Evolutionary conservation across 2,797 vertebrate genomes (phyloP), one percentile per base, ranked within the genome.

Genomic region (Buceros bicornis): DNA sequence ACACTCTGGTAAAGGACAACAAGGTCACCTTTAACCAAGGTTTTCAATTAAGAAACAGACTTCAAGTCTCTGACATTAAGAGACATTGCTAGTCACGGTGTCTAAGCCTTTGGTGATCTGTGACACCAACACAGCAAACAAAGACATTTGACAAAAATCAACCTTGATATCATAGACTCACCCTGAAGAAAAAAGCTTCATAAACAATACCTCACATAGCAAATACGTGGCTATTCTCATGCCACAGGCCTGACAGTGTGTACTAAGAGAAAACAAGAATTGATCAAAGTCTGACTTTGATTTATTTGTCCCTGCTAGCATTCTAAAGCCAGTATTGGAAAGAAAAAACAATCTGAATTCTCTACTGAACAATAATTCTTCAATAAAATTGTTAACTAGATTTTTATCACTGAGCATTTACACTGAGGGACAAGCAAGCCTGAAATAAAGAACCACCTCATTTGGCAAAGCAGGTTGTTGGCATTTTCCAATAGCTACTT

Each of bases 201-300:
- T 20, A 84, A 92, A 47, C 25, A 90, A 71, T 19, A 65, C 7
- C 43, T 57, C 65, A 57, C 61, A 50, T 11, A 81, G 48, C 37
- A 93, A 65, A 26, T 9, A 57, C 0, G 0, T 8, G 65, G 76
- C 33, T 78, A 26, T 31, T 81, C 54, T 53, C 10, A 22, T 43
- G 31, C 35, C 61, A 67, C 71, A 72, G 57, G 62, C 84, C 74
- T 94, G 84, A 37, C 82, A 64, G n/a, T 15, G 7, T 0, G 0
- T 28, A 80, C 93, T 92, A 87, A 83, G 66, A 82, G 76, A 64
- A 89, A 95, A 57, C 24, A 86, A 61, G 50, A 66, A 67, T 19
- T 76, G 50, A 65, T 54, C 10, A 74, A 90, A 86, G 20, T 22
- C 33, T 90, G 42, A 81, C 67, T 87, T 86, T 16, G 67, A 93